Conservation (phyloP, 2,113 vertebrate genomes). For the Calidris pugnax region DNA sequence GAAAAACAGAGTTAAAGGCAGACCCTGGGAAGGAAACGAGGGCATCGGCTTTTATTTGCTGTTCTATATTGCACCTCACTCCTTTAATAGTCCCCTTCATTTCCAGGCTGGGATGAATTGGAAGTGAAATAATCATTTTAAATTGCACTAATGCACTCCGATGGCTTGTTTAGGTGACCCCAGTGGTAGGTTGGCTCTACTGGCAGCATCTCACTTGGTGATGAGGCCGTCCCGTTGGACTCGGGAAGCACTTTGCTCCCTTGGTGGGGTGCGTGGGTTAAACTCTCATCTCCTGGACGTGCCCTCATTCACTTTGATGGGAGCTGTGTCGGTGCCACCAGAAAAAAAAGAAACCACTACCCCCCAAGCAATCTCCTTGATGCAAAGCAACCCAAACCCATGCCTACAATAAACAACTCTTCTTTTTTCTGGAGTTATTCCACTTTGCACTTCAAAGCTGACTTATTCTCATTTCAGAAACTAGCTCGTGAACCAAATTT, state of each 20-base stretch:
- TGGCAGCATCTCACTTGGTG: neutral
- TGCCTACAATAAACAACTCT: neutral
- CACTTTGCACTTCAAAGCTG: neutral
- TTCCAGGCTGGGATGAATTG: neutral
- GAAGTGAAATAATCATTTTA: neutral
- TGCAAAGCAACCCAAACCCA: neutral
- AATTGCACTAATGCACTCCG: neutral
- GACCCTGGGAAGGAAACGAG: neutral
- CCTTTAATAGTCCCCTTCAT: neutral
- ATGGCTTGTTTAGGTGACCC: neutral
- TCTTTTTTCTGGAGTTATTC: neutral
- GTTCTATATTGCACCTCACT: neutral
- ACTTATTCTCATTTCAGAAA: neutral
- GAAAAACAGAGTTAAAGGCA: neutral
- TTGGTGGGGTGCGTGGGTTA: accelerated
- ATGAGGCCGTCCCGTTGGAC: neutral
- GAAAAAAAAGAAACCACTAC: neutral
- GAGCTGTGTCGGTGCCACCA: neutral
- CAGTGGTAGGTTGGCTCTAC: neutral
- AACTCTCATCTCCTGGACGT: neutral
- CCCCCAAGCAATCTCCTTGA: neutral
- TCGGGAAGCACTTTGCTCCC: neutral
- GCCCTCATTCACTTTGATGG: neutral
- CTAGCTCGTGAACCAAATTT: neutral
- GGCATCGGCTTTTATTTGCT: neutral